Conservation (phyloP, 2,888 invertebrate species). For the Urechis unicinctus region DNA sequence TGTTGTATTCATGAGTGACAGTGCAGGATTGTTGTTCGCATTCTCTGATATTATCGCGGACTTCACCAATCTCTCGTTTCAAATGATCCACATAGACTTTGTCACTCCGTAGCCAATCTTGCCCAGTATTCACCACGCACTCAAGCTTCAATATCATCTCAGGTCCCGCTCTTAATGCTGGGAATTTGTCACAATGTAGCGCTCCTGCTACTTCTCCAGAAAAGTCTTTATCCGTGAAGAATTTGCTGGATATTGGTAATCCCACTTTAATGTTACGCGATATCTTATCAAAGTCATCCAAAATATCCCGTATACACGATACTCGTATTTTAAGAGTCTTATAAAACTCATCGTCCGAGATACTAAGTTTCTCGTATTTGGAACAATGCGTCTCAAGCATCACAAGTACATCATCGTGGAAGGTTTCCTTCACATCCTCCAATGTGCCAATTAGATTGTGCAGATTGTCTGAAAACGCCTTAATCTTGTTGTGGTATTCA, state of each 20-base stretch:
- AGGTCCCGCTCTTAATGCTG: constrained; percentile 2
- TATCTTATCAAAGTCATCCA: constrained; percentile 5
- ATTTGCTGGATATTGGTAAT: not conserved
- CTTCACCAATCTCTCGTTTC: constrained; percentile 5
- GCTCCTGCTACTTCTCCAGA: constrained; percentile 6
- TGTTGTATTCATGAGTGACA: constrained; percentile 2
- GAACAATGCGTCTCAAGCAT: constrained; percentile 8
- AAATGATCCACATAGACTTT: constrained; percentile 10
- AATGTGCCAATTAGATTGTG: no score
- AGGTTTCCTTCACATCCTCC: no score
- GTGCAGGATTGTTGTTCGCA: not conserved
- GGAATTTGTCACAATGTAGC: constrained; percentile 7
- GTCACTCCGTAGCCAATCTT: constrained; percentile 15
- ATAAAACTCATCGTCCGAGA: constrained; percentile 10
- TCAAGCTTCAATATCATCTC: constrained; percentile 11
- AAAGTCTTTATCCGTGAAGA: constrained; percentile 7
- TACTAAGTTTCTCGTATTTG: constrained; percentile 8
- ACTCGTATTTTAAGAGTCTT: not conserved
- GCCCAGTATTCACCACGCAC: not conserved
- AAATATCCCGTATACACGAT: not conserved
- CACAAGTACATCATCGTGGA: constrained; percentile 3
- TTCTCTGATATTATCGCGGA: constrained; percentile 1
- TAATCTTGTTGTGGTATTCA: no score
- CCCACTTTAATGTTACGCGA: not conserved
- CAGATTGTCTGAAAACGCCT: no score